These are phyloP conservation scores for Catharus minimus DNA, from an alignment of 2,113 vertebrate species.

Conservation along the genomic window DNA sequence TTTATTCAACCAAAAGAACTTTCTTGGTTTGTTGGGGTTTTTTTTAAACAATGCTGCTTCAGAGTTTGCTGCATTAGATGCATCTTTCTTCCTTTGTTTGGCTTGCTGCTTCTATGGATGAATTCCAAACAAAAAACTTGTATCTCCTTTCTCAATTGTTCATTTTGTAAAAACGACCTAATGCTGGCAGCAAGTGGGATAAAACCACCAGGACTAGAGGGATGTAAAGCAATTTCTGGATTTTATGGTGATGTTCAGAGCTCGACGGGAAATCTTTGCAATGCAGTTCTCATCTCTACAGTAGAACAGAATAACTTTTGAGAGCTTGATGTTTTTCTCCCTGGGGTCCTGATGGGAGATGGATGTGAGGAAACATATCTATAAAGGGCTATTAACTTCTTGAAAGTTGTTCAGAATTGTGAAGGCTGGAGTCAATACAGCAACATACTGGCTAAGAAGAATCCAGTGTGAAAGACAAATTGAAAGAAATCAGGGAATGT, in stretches of 20 bases:
- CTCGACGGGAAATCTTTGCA: not conserved
- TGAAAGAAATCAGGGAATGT: not conserved
- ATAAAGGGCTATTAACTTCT: not conserved
- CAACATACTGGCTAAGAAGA: not conserved
- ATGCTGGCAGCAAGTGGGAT: not conserved
- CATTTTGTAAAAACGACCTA: not conserved
- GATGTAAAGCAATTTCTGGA: slow-evolving; percentile 4
- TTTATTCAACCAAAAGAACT: not conserved
- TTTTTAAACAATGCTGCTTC: not conserved
- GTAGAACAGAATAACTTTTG: not conserved
- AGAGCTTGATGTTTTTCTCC: not conserved
- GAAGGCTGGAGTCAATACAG: not conserved
- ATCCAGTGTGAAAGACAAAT: not conserved
- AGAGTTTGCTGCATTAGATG: not conserved
- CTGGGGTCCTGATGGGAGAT: not conserved
- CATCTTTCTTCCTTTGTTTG: not conserved
- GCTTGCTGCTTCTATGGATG: not conserved
- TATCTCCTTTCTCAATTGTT: not conserved
- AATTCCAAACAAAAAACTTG: not conserved
- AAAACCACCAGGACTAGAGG: not conserved
- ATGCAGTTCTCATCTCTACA: not conserved
- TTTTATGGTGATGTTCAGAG: not conserved
- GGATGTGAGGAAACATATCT: not conserved
- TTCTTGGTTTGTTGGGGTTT: not conserved
- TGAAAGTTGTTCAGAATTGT: not conserved